A percentile compares a stretch with the other conserved stretches of the same genome.
Evolutionary conservation across 2,888 invertebrate genomes (phyloP).

Genomic region (Zele albiditarsus): DNA sequence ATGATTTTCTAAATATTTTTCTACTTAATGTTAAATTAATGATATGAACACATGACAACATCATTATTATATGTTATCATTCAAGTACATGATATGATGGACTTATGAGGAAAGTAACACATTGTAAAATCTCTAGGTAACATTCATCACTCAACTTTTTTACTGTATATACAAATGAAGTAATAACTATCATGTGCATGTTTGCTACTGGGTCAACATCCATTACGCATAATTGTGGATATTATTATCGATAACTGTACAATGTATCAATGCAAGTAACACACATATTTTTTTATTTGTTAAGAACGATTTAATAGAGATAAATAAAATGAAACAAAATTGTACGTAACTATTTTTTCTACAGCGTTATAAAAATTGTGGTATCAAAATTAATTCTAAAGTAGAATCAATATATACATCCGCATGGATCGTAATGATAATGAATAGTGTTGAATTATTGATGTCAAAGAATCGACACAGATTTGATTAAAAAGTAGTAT

Average conservation of each 20-base stretch:
- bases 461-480: no score
- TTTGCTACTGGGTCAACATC: constrained; percentile 50
- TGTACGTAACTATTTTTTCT: not conserved
- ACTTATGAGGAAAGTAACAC: not conserved
- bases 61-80: not conserved
- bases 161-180: not conserved
- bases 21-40: not conserved
- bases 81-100: not conserved
- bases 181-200: constrained; percentile 4
- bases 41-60: not conserved
- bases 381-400: no score
- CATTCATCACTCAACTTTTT: constrained; percentile 18
- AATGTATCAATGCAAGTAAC: constrained; percentile 41
- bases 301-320: not conserved
- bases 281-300: constrained; percentile 21
- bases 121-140: not conserved
- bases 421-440: no score
- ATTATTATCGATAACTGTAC: constrained; percentile 51
- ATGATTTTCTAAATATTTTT: not conserved
- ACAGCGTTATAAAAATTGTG: no score
- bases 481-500: no score
- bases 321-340: not conserved
- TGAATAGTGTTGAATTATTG: no score
- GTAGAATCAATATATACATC: no score
- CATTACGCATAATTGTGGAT: constrained; percentile 52